These are phyloP conservation scores for Brachionus rubens DNA, from an alignment of 1,140 invertebrate species.

Conservation along the genomic window DNA sequence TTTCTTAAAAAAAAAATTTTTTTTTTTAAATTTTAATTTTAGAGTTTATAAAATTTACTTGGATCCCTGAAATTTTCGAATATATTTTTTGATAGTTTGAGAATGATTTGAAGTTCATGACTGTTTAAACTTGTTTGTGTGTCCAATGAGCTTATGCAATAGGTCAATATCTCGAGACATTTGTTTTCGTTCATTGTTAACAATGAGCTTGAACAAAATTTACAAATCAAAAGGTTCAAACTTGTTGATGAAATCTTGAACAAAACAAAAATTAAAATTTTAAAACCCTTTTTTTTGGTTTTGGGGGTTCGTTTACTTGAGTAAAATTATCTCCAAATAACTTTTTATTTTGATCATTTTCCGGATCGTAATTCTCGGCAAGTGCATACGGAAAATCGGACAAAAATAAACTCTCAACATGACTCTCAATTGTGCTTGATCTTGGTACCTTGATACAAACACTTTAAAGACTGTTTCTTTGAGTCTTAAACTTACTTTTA, in stretches of 20 bases:
- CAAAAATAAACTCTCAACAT: constrained; percentile 4
- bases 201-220: constrained; percentile 15
- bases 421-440: background rate
- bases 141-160: constrained; percentile 5
- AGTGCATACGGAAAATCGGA: constrained; percentile 14
- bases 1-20: background rate
- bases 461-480: too few species aligned
- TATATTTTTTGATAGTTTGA: background rate
- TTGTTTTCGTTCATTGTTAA: constrained; percentile 7
- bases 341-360: constrained; percentile 36
- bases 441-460: background rate
- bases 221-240: constrained; percentile 32
- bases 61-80: background rate
- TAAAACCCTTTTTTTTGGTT: background rate
- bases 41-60: background rate
- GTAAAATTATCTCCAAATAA: background rate
- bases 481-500: background rate
- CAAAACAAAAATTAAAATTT: background rate
- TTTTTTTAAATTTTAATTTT: background rate
- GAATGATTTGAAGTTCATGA: background rate
- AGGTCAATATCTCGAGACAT: constrained; percentile 17
- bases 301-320: background rate
- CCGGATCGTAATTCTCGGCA: constrained; percentile 2
- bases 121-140: background rate
- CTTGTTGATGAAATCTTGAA: background rate